These are phyloP conservation scores for Polietes domitor DNA, from an alignment of 2,888 invertebrate species.

Conservation along the genomic window DNA sequence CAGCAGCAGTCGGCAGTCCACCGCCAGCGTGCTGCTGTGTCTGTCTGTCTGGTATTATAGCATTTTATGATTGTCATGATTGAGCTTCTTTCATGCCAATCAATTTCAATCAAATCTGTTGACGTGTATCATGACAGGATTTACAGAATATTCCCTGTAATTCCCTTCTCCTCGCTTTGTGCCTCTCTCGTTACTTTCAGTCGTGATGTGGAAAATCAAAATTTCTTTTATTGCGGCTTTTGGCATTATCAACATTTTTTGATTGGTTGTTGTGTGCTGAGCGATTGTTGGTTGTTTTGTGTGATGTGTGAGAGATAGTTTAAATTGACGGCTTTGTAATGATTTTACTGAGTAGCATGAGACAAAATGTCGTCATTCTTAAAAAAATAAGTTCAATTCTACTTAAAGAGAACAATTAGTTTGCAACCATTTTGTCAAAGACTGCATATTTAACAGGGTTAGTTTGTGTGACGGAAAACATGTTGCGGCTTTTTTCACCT, in stretches of 20 bases:
- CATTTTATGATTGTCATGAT: slow-evolving; percentile 65
- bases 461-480: too few species aligned
- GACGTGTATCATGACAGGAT: slow-evolving; percentile 63
- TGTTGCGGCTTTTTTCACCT: too few species aligned
- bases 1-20: slow-evolving; percentile 24
- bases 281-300: neutral
- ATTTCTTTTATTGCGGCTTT: slow-evolving; percentile 62
- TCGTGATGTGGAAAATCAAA: slow-evolving; percentile 24
- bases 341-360: too few species aligned
- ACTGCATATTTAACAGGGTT: too few species aligned
- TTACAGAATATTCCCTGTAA: slow-evolving; percentile 54
- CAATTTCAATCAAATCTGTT: slow-evolving; percentile 66
- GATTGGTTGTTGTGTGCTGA: slow-evolving; percentile 7
- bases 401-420: too few species aligned
- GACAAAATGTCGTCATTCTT: too few species aligned
- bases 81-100: slow-evolving; percentile 66
- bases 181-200: neutral
- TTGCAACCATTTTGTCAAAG: too few species aligned
- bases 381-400: too few species aligned
- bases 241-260: slow-evolving; percentile 45
- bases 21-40: slow-evolving; percentile 27
- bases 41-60: slow-evolving; percentile 45
- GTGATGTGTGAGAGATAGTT: neutral
- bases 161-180: slow-evolving; percentile 6
- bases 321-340: neutral